A percentile compares a stretch with the other conserved stretches of the same genome.
phyloP scores from a whole-genome alignment of 2,888 invertebrate genomes.

The Blera fallax region DNA sequence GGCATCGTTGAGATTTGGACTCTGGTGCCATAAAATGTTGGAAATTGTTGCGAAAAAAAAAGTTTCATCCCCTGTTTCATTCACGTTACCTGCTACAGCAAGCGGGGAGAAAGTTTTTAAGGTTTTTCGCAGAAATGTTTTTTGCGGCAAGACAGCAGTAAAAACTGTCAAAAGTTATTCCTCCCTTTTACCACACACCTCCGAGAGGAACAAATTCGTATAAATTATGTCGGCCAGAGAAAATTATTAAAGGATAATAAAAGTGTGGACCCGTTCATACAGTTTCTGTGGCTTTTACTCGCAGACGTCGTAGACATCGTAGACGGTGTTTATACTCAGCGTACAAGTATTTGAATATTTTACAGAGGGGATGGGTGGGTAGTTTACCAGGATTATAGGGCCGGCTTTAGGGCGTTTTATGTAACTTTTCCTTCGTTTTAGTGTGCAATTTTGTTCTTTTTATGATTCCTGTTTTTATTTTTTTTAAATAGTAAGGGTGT shows the following conservation, averaged over 20 bases:
- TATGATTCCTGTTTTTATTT: neutral
- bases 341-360: conserved; percentile 17
- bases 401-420: conserved; percentile 3
- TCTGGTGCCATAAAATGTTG: neutral
- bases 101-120: conserved; percentile 23
- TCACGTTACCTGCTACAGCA: neutral
- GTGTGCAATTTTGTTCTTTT: conserved; percentile 25
- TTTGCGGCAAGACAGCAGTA: neutral
- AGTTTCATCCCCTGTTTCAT: neutral
- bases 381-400: conserved; percentile 4
- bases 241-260: conserved; percentile 47
- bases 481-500: neutral
- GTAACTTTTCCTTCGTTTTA: neutral
- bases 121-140: conserved; percentile 24
- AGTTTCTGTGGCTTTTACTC: neutral
- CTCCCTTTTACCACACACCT: neutral
- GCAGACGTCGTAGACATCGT: neutral
- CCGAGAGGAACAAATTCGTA: neutral
- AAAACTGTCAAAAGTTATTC: conserved; percentile 52
- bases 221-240: conserved; percentile 47
- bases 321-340: neutral
- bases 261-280: conserved; percentile 35
- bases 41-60: neutral
- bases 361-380: neutral
- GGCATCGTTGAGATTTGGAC: neutral